Conservation (phyloP, 2,888 invertebrate genomes). For the Ectropis crepuscularia region DNA sequence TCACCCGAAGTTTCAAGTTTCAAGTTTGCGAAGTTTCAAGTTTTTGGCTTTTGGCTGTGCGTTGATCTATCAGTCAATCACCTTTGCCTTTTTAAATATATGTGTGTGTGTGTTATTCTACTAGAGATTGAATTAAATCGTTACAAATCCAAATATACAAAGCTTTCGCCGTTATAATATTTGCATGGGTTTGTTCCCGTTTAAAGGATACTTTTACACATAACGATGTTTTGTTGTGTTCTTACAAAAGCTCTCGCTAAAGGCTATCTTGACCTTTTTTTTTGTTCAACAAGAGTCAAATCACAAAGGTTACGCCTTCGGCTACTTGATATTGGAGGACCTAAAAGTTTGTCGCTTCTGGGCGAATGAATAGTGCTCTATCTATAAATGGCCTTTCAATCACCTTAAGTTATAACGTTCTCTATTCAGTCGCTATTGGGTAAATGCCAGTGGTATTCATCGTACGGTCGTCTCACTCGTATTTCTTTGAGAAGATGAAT, state of each 20-base stretch:
- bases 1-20: no score
- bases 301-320: not conserved
- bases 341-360: constrained; percentile 15
- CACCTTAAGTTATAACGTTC: constrained; percentile 39
- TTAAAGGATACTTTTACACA: not conserved
- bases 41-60: no score
- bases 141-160: no score
- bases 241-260: not conserved
- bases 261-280: constrained; percentile 1
- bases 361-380: constrained; percentile 13
- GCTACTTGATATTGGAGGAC: not conserved
- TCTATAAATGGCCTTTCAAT: constrained; percentile 39
- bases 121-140: no score
- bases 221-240: not conserved
- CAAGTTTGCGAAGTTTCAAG: no score
- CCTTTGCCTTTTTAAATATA: no score
- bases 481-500: constrained; percentile 36
- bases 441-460: constrained; percentile 41
- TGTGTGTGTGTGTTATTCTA: no score
- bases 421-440: constrained; percentile 37
- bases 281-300: not conserved
- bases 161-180: no score
- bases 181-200: not conserved
- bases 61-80: no score
- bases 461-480: constrained; percentile 30